These are phyloP conservation scores for Ctenopoma kingsleyae DNA, from an alignment of 2,797 vertebrate genomes.

Conservation along the genomic window DNA sequence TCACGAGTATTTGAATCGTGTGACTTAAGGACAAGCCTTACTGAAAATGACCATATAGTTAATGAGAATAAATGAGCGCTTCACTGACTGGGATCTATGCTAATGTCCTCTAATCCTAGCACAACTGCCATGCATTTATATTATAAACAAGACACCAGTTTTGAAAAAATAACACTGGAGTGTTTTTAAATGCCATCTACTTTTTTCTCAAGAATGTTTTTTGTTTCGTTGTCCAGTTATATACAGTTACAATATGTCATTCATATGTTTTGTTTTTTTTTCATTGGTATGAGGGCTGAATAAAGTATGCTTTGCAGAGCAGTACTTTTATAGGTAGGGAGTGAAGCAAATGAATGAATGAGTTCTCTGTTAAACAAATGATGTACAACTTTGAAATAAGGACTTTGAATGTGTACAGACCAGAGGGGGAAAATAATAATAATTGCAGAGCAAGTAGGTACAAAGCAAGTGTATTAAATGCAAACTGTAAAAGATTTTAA, in stretches of 20 bases:
- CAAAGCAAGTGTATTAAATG: constrained; percentile 35
- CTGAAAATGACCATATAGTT: constrained; percentile 32
- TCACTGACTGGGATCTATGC: background rate
- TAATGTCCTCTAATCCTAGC: constrained; percentile 18
- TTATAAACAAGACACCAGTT: constrained; percentile 3
- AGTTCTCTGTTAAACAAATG: constrained; percentile 42
- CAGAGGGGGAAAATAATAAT: constrained; percentile 13
- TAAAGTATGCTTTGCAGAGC: background rate
- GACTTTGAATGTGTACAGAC: constrained; percentile 34
- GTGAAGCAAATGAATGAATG: constrained; percentile 17
- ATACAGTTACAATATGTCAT: constrained; percentile 18
- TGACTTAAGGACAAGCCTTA: constrained; percentile 35
- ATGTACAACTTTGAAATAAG: constrained; percentile 33
- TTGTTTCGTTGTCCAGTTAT: constrained; percentile 3
- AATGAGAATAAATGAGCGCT: constrained; percentile 31
- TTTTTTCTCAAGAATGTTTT: background rate
- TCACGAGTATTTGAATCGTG: constrained; percentile 26
- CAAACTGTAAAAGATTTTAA: constrained; percentile 31
- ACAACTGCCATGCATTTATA: background rate
- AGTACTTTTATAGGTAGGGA: constrained; percentile 15
- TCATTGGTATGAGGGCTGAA: constrained; percentile 14
- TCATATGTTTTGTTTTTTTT: background rate
- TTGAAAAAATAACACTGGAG: background rate
- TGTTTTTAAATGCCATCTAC: background rate
- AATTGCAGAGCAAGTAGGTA: constrained; percentile 31